Evolutionary conservation across 1,140 invertebrate genomes (phyloP).

Genomic region (Cydia fagiglandana): DNA sequence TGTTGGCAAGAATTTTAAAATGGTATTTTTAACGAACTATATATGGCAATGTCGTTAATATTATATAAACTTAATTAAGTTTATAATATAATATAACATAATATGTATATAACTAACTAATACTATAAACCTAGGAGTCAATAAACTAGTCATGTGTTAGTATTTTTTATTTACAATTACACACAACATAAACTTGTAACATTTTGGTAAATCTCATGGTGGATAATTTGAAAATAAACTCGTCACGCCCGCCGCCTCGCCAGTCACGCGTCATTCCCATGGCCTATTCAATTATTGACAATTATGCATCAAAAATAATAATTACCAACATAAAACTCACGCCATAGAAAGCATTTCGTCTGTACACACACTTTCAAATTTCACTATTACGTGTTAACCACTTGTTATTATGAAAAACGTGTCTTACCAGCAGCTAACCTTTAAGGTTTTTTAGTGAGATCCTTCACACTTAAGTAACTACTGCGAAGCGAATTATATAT

Average conservation of each 20-base stretch:
- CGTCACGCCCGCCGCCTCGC: background rate
- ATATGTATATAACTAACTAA: too few relatives aligned
- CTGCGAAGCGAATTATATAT: background rate
- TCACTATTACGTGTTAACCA: slow-evolving; percentile 31
- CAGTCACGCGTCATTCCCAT: slow-evolving; percentile 17
- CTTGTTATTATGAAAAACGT: slow-evolving; percentile 24
- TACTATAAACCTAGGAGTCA: too few relatives aligned
- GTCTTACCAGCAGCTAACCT: background rate
- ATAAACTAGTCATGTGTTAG: background rate
- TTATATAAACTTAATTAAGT: too few relatives aligned
- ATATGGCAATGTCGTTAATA: too few relatives aligned
- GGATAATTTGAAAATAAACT: background rate
- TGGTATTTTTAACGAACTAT: too few relatives aligned
- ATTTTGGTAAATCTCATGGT: background rate
- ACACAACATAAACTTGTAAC: background rate
- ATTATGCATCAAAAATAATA: slow-evolving; percentile 26
- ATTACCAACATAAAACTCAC: slow-evolving; percentile 27
- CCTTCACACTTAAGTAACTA: background rate
- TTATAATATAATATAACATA: too few relatives aligned
- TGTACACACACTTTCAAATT: slow-evolving; percentile 27
- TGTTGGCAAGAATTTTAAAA: background rate
- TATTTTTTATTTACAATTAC: background rate
- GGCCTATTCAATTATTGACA: slow-evolving; percentile 31
- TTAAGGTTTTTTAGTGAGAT: slow-evolving; percentile 14
- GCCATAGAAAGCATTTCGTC: slow-evolving; percentile 26